Evolutionary conservation across 1,140 invertebrate species (phyloP).

Genomic region (Teleopsis dalmanni): DNA sequence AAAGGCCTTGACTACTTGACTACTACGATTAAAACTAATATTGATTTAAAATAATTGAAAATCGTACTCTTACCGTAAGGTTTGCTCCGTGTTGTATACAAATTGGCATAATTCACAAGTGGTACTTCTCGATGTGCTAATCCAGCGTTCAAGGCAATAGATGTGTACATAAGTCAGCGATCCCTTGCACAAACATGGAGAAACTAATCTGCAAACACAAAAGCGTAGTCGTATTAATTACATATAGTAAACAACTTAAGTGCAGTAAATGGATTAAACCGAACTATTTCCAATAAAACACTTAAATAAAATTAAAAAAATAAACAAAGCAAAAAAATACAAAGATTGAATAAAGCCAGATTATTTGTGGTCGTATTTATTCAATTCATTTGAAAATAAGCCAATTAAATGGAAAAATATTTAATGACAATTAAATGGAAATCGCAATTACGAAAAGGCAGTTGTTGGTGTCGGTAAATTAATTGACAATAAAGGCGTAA

Average conservation of each 20-base stretch:
- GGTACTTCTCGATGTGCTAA: constrained; percentile 61
- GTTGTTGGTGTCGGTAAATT: no score
- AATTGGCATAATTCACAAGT: constrained; percentile 66
- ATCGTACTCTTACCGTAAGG: constrained; percentile 38
- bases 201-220: constrained; percentile 54
- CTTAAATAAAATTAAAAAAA: background rate
- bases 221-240: background rate
- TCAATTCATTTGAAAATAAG: no score
- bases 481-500: no score
- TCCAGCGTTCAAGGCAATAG: constrained; percentile 63
- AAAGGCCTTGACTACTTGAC: no score
- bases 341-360: background rate
- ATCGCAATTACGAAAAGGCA: no score
- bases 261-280: background rate
- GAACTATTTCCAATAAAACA: background rate
- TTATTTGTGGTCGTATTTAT: background rate
- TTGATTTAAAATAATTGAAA: no score
- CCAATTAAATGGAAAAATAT: no score
- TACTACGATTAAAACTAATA: no score
- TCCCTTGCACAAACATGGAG: constrained; percentile 67
- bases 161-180: constrained; percentile 62
- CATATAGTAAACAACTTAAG: background rate
- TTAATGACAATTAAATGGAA: no score
- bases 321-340: background rate
- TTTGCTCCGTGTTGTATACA: constrained; percentile 51